Base-by-base conservation (phyloP, 2,113 vertebrate genomes). In the Phoxinus phoxinus region DNA sequence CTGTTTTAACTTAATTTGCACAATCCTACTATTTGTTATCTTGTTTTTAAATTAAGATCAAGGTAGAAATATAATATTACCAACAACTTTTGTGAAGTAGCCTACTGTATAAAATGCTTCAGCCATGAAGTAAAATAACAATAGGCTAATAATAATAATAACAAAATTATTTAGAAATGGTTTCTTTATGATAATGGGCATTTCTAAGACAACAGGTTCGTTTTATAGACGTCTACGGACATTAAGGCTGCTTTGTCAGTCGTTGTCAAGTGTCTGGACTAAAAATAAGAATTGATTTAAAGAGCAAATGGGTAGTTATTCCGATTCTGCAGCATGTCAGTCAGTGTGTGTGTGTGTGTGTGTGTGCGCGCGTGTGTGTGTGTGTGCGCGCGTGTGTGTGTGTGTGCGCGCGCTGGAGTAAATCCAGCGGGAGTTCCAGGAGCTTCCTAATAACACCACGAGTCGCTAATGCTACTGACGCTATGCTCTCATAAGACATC, bases 381-480 rank as follows among this genome's bases (percentile, higher is more conserved):
- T 75, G 3, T 46, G 41, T 63, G 65, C 30, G 61, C 15, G 12
- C 4, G 58, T 25, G 58, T n/a, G 15, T 10, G 30, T 21, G 1
- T 35, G 1, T 44, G n/a, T 51, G 5, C 11, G 44, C n/a, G 74
- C 1, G 74, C 19, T 48, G 41, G 23, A 76, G 46, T 35, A 86
- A 41, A 53, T 35, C 61, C 69, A 32, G 21, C 25, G 41, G 6
- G 61, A 69, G 41, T 46, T 65, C n/a, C 59, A 25, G 25, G 9
- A 63, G 63, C 61, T 65, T 48, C 41, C 10, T 46, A 67, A 46
- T 81, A 51, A 67, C 58, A 63, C 19, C 59, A 12, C 72, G 25
- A 32, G 73, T 19, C 6, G 48, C 61, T 81, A 69, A 81, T 23
- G 79, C 58, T 67, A n/a, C 79, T 81, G 61, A 81, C 37, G 44